Evolutionary conservation across 2,797 vertebrate genomes (phyloP).

Genomic region (Urocyon cinereoargenteus): DNA sequence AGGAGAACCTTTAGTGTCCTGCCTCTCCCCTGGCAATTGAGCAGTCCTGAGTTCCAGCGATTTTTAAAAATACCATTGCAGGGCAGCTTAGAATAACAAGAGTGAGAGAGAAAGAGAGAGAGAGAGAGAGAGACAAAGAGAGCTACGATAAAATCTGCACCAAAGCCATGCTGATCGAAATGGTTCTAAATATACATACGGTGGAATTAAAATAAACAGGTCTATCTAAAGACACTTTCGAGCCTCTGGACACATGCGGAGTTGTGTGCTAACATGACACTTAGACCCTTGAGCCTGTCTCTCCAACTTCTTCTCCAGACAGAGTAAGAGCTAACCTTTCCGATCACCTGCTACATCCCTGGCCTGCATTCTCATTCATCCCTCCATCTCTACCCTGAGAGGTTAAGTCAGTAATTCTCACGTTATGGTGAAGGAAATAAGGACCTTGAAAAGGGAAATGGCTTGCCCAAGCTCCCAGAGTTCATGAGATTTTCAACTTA

Average conservation of each 20-base stretch:
- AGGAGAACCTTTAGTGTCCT: neutral
- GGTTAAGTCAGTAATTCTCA: neutral
- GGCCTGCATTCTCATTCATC: neutral
- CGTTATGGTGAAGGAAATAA: neutral
- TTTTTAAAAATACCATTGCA: neutral
- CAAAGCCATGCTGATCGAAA: neutral
- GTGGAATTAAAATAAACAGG: neutral
- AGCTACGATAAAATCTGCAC: neutral
- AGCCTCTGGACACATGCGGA: neutral
- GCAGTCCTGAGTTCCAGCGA: neutral
- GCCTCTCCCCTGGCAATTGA: neutral
- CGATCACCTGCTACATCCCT: neutral
- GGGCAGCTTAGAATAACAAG: neutral
- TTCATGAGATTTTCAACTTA: neutral
- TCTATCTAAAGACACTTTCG: neutral
- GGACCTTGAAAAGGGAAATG: neutral
- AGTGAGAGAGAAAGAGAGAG: neutral
- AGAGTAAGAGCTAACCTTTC: neutral
- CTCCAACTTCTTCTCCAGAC: neutral
- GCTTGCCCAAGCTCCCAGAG: neutral
- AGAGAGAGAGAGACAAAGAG: neutral
- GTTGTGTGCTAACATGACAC: neutral
- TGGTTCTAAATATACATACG: neutral
- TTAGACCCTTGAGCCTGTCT: neutral
- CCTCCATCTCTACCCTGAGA: neutral